Evolutionary conservation across 2,113 vertebrate species (phyloP), one percentile per base, ranked within the genome.

Genomic region (Danionella cerebrum): DNA sequence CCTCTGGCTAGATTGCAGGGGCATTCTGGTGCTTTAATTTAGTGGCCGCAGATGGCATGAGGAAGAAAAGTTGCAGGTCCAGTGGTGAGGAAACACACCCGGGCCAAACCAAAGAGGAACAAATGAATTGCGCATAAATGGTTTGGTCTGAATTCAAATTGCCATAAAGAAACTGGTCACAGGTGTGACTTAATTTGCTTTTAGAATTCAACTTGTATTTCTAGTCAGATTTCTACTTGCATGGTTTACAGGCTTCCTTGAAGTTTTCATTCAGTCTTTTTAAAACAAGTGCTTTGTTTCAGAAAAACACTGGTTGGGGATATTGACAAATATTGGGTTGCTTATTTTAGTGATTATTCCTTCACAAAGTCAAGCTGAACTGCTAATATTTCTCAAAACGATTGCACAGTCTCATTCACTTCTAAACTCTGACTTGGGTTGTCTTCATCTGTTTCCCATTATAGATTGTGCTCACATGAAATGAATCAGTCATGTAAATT

Each of bases 401-500:
- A 27, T 64, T 69, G 62, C 70, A 50, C 62, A 35, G 29, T 47
- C 24, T 52, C 54, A 29, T 48, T 57, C 29, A 48, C 55, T 38
- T 72, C 48, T 65, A 52, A 57, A 45, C 69, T 60, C 14, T n/a
- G 44, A 45, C 48, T 35, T 44, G 51, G 63, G 44, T 70, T 65
- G 50, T 54, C 27, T 10, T 67, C 38, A 24, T 47, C 64, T 72
- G 62, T 52, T 55, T 50, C 45, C 41, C 33, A 77, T 87, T 86
- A 85, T 74, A 84, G 79, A 79, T 72, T 79, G 74, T 76, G 58
- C 76, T 76, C 78, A 80, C 81, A 84, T 85, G 65, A 84, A 87
- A 78, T 78, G 35, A 86, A 81, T 67, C 79, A 75, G 76, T 85
- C 84, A 89, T 90, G 75, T 77, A 86, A 85, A 76, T 87, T 88